phyloP scores from a whole-genome alignment of 2,888 invertebrate species.

The Andrena bucephala region DNA sequence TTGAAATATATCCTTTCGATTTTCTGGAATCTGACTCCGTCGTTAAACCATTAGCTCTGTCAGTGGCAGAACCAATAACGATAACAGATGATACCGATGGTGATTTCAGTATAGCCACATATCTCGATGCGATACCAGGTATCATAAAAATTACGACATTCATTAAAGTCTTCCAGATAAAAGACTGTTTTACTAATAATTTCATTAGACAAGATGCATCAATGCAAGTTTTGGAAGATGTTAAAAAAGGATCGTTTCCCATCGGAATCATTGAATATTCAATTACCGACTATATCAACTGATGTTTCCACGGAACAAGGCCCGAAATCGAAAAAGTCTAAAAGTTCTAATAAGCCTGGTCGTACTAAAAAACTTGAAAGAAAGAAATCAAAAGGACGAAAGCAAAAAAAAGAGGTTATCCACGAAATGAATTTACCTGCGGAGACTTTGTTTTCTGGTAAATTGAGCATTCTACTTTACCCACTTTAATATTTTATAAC shows the following conservation, averaged over 20 bases:
- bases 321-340: background rate
- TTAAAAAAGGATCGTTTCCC: conserved; percentile 31
- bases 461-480: background rate
- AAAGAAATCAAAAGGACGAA: background rate
- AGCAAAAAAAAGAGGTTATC: background rate
- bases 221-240: conserved; percentile 50
- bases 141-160: background rate
- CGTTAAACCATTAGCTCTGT: background rate
- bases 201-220: conserved; percentile 36
- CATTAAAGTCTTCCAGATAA: background rate
- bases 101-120: conserved; percentile 40
- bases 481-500: too few species aligned
- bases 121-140: conserved; percentile 52
- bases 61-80: conserved; percentile 12
- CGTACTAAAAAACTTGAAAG: background rate
- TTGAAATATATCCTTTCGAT: conserved; percentile 37
- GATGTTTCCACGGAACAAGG: background rate
- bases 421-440: conserved; percentile 25
- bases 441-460: conserved; percentile 41
- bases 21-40: background rate
- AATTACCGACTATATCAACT: background rate
- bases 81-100: conserved; percentile 32
- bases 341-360: background rate
- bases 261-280: background rate
- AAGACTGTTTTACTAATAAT: background rate